Evolutionary conservation across 2,113 vertebrate genomes (phyloP).

Genomic region (Psilopogon haemacephalus): DNA sequence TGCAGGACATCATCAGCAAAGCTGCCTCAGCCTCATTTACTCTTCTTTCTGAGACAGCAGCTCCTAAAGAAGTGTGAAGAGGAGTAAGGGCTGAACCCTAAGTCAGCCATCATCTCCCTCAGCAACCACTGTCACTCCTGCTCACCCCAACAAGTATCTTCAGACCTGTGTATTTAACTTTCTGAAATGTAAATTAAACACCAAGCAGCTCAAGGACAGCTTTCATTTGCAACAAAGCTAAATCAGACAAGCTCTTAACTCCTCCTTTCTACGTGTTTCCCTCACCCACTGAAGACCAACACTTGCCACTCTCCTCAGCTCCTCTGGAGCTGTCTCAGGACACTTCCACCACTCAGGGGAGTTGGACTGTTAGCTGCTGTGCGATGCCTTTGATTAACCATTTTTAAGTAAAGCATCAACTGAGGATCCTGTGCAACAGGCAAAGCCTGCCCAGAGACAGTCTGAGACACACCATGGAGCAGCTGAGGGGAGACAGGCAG

Average conservation of each 20-base stretch:
- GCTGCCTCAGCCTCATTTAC: neutral
- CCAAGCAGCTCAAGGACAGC: neutral
- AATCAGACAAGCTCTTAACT: neutral
- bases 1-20: neutral
- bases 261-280: neutral
- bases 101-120: accelerated
- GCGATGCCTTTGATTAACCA: neutral
- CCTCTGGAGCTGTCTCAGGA: neutral
- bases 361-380: neutral
- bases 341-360: neutral
- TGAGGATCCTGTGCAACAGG: neutral
- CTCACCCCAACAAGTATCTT: neutral
- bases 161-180: neutral
- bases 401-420: neutral
- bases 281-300: no score
- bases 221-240: neutral
- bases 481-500: no score
- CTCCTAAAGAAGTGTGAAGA: neutral
- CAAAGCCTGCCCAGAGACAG: no score
- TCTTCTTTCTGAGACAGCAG: neutral
- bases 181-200: neutral
- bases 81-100: neutral
- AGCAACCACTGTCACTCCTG: neutral
- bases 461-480: accelerated
- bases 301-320: neutral